Evolutionary conservation across 2,113 vertebrate species (phyloP).

Genomic region (Cryptotis parvus): DNA sequence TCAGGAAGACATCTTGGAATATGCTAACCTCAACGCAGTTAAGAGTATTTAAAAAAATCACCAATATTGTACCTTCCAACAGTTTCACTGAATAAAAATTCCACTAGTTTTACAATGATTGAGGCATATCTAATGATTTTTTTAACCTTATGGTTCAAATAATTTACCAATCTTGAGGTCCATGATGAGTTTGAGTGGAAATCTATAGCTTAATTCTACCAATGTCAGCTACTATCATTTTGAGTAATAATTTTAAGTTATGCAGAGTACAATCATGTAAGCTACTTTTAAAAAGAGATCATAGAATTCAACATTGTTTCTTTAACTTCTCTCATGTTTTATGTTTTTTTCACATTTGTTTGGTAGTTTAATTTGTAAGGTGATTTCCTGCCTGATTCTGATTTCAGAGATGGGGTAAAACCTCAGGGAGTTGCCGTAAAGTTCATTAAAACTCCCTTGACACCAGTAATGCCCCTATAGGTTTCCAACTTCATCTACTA

Average conservation of each 20-base stretch:
- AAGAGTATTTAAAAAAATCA: neutral
- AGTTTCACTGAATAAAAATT: neutral
- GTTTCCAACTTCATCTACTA: slow-evolving; percentile 16
- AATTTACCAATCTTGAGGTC: neutral
- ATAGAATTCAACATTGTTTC: neutral
- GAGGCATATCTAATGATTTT: neutral
- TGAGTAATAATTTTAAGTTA: neutral
- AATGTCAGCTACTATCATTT: neutral
- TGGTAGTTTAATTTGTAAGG: neutral
- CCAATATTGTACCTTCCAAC: neutral
- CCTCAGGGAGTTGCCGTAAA: neutral
- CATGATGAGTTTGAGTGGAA: neutral
- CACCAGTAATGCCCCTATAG: neutral
- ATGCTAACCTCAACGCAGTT: neutral
- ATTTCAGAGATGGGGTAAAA: neutral
- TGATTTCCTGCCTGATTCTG: neutral
- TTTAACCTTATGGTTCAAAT: neutral
- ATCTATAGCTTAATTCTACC: neutral
- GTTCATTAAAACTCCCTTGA: neutral
- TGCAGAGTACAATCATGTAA: neutral
- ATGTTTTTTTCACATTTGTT: neutral
- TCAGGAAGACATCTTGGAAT: neutral
- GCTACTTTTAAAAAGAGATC: neutral
- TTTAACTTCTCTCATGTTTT: neutral
- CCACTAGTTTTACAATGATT: neutral